Conservation (phyloP, 2,888 invertebrate species). For the Monochamus alternatus region DNA sequence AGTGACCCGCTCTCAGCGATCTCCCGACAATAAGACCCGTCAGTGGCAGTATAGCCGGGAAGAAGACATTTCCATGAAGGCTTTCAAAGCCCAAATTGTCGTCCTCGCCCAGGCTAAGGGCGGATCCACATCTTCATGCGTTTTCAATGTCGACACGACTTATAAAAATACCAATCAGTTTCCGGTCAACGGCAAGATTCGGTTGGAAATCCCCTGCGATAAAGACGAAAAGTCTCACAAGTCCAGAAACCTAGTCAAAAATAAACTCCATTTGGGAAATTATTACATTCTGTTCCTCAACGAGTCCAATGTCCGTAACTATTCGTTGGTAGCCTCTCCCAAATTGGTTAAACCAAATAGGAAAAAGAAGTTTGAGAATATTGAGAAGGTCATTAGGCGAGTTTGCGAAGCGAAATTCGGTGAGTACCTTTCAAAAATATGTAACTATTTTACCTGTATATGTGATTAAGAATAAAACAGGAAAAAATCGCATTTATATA, state of each 20-base stretch:
- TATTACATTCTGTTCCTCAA: constrained; percentile 77
- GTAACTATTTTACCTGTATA: too few species aligned
- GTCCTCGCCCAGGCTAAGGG: constrained; percentile 79
- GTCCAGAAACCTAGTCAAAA: constrained; percentile 71
- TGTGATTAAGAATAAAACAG: too few species aligned
- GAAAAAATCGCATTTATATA: too few species aligned
- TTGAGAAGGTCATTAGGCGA: constrained; percentile 57
- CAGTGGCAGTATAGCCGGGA: constrained; percentile 58
- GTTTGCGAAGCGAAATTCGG: constrained; percentile 64
- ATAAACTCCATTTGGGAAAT: constrained; percentile 74
- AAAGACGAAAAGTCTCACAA: constrained; percentile 60
- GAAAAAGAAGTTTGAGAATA: constrained; percentile 47
- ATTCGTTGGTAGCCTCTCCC: constrained; percentile 74
- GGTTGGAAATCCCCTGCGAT: constrained; percentile 53
- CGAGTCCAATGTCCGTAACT: constrained; percentile 75
- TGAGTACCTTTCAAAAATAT: constrained; percentile 56
- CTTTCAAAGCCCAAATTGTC: constrained; percentile 78
- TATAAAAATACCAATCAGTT: constrained; percentile 74
- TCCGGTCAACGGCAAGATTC: constrained; percentile 71
- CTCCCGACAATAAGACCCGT: constrained; percentile 35
- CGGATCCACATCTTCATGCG: constrained; percentile 69
- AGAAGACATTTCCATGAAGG: constrained; percentile 78
- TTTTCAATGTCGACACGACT: constrained; percentile 76
- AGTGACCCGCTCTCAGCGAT: constrained; percentile 45
- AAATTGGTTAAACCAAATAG: constrained; percentile 65